A percentile compares a stretch with the other conserved stretches of the same genome.
Evolutionary conservation across 2,888 invertebrate genomes (phyloP).

Genomic region (Desoria tigrina): DNA sequence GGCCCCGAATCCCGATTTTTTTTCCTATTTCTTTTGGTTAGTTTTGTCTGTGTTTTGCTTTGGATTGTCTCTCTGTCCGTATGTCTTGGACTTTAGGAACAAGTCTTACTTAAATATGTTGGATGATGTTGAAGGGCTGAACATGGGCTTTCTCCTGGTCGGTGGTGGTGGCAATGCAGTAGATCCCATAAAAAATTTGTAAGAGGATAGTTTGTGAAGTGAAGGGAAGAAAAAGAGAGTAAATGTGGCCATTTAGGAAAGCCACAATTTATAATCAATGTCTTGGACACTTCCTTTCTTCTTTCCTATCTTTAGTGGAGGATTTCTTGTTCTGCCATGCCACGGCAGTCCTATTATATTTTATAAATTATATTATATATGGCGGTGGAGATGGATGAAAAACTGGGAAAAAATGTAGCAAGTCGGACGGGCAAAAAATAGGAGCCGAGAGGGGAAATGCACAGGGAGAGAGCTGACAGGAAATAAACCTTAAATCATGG

Average conservation of each 20-base stretch:
- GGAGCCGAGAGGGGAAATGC: background rate
- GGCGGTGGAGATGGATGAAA: too few relatives aligned
- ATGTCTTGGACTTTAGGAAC: background rate
- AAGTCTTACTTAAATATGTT: background rate
- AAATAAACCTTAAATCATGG: slow-evolving; percentile 7
- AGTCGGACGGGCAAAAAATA: too few relatives aligned
- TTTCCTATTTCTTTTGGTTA: slow-evolving; percentile 18
- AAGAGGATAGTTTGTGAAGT: slow-evolving; percentile 46
- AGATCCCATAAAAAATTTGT: slow-evolving; percentile 45
- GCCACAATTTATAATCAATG: slow-evolving; percentile 54
- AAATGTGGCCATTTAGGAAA: slow-evolving; percentile 53
- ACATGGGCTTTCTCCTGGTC: background rate
- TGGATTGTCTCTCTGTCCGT: background rate
- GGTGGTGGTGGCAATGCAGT: too few relatives aligned
- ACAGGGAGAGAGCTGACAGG: background rate
- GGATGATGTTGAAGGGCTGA: slow-evolving; percentile 4
- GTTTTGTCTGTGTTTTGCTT: slow-evolving; percentile 9
- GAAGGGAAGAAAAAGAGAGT: slow-evolving; percentile 47
- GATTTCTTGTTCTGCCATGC: background rate
- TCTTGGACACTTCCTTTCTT: slow-evolving; percentile 49
- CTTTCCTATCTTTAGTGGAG: slow-evolving; percentile 15
- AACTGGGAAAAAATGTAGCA: too few relatives aligned
- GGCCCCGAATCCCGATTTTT: too few relatives aligned
- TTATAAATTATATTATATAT: too few relatives aligned
- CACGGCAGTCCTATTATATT: too few relatives aligned